phyloP scores from a whole-genome alignment of 1,140 invertebrate species.

The Temnothorax longispinosus region DNA sequence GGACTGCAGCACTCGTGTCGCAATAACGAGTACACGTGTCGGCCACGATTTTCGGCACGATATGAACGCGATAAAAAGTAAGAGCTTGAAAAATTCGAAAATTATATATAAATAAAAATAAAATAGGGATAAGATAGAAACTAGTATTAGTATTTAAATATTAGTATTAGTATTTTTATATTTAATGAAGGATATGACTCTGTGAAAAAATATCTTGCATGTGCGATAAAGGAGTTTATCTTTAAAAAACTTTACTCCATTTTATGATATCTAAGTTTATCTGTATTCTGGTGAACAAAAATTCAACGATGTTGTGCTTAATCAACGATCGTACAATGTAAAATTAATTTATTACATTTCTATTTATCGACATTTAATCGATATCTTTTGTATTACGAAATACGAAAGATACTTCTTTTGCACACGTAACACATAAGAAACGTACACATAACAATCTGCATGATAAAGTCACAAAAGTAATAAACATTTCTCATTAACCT shows the following conservation, averaged over 20 bases:
- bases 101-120: neutral
- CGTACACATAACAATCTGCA: neutral
- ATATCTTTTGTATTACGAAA: neutral
- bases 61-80: neutral
- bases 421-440: neutral
- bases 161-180: neutral
- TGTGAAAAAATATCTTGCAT: neutral
- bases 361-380: slow-evolving; percentile 24
- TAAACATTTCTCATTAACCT: slow-evolving; percentile 7
- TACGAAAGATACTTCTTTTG: slow-evolving; percentile 10
- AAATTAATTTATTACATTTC: slow-evolving; percentile 19
- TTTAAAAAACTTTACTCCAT: neutral
- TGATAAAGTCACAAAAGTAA: neutral
- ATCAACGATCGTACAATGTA: neutral
- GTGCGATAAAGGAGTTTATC: neutral
- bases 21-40: neutral
- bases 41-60: slow-evolving; percentile 18
- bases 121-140: neutral
- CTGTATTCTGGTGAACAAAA: neutral
- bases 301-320: neutral
- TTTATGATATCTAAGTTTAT: slow-evolving; percentile 5
- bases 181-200: neutral
- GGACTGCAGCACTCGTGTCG: neutral
- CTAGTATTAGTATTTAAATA: neutral
- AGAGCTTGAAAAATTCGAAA: neutral